These are phyloP conservation scores for Drosophila melanogaster DNA, from an alignment of 1,140 invertebrate species.

Conservation along the genomic window DNA sequence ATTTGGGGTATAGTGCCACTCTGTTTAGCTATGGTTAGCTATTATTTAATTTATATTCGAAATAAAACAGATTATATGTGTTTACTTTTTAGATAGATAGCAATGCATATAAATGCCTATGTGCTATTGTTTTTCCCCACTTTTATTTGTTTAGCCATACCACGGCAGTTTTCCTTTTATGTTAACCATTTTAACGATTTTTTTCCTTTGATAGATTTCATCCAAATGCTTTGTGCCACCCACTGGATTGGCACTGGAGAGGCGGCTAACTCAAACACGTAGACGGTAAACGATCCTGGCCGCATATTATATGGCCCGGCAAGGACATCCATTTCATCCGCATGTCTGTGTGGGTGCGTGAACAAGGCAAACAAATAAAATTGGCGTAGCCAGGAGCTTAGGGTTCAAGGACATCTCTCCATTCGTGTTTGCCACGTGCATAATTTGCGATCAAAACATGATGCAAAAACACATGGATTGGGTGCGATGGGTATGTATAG, in stretches of 20 bases:
- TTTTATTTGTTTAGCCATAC: neutral
- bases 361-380: slow-evolving; percentile 67
- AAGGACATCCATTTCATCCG: slow-evolving; percentile 64
- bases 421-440: slow-evolving; percentile 60
- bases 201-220: slow-evolving; percentile 4
- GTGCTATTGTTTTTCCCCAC: too few relatives aligned
- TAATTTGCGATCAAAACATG: slow-evolving; percentile 72
- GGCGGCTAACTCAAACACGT: slow-evolving; percentile 41
- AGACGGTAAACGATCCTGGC: slow-evolving; percentile 33
- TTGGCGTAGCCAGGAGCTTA: slow-evolving; percentile 26
- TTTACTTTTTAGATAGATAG: neutral
- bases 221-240: slow-evolving; percentile 13
- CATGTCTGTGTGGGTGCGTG: slow-evolving; percentile 23
- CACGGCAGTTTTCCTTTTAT: neutral
- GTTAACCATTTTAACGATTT: neutral
- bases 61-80: neutral
- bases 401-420: slow-evolving; percentile 70
- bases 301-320: slow-evolving; percentile 27
- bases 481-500: neutral
- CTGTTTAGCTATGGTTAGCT: neutral
- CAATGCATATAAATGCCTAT: neutral
- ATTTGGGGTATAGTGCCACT: neutral
- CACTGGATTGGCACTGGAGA: slow-evolving; percentile 41
- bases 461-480: slow-evolving; percentile 16
- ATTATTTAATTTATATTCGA: too few relatives aligned